Evolutionary conservation across 1,140 invertebrate genomes (phyloP), one percentile per base, ranked within the genome.

Genomic region (Campoletis sonorensis): DNA sequence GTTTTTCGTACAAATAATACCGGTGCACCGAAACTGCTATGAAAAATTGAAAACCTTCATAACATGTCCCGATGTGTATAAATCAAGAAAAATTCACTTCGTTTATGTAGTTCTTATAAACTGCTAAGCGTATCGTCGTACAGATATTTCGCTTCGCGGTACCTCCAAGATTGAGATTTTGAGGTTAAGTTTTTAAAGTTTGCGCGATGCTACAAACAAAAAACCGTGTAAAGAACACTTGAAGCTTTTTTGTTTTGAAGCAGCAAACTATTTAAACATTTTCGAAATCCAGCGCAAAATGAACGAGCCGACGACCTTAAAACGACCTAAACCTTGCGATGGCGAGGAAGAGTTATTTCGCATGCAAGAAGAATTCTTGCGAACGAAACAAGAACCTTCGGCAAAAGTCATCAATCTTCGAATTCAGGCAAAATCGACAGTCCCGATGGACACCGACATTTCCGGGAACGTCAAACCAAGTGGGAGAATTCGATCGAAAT

Each of bases 301-400:
- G 83, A 75, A 67, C 27, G 76, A 83, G 5, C 76, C 40, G 40
- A 30, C 82, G 37, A 18, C 71, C 67, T 75, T 87, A 0, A 90
- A 89, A 81, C 92, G 95, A 84, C 95, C 95, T 0, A 95, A 94
- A 83, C 93, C 93, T 1, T 92, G 91, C 4, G 95, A 96, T 85
- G 93, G 88, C 37, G 95, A 96, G 83, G 93, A 95, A 26, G 95
- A 96, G 85, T 91, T 96, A 61, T 91, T 96, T 21, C 93, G 92
- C 58, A 94, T 95, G 93, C 95, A 96, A 86, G 93, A 95, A 82
- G 94, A 95, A 75, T 96, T 95, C 85, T 84, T 94, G 2, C 89
- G 89, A 67, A 88, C 90, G 8, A 88, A 89, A 72, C 87, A 91
- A 27, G 89, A 93, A 73, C 93, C 94, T 2, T 93, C 95, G 0